Conservation (phyloP, 2,888 invertebrate genomes). For the Coenonympha glycerion region DNA sequence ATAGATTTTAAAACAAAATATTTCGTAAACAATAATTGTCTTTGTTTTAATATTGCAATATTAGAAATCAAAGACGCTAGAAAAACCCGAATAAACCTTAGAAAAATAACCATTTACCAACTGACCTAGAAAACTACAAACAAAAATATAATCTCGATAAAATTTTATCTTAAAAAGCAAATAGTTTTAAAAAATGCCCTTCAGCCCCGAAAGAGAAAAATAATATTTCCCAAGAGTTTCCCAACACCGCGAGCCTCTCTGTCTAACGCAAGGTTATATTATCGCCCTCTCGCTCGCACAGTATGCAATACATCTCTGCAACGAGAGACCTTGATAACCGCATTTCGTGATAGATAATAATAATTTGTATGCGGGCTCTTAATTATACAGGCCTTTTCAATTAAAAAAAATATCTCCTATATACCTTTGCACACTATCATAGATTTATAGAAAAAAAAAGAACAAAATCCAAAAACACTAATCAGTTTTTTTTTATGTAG, state of each 20-base stretch:
- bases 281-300: conserved; percentile 57
- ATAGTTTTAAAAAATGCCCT: conserved; percentile 68
- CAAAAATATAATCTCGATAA: conserved; percentile 40
- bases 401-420: conserved; percentile 37
- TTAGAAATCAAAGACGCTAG: neutral
- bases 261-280: conserved; percentile 55
- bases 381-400: conserved; percentile 54
- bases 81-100: neutral
- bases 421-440: conserved; percentile 7
- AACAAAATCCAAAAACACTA: conserved; percentile 9
- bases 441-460: conserved; percentile 10
- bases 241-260: conserved; percentile 61
- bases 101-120: conserved; percentile 10
- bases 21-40: neutral
- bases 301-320: conserved; percentile 74
- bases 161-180: conserved; percentile 47
- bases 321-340: conserved; percentile 72
- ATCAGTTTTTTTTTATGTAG: neutral
- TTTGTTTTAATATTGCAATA: neutral
- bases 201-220: conserved; percentile 70
- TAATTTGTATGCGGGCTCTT: conserved; percentile 72
- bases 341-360: conserved; percentile 75
- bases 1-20: neutral
- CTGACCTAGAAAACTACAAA: conserved; percentile 57
- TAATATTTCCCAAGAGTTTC: conserved; percentile 73